Percentiles rank a stretch among this genome's conserved stretches.
Evolutionary conservation across 2,888 invertebrate genomes (phyloP).

Genomic region (Leuctra nigra): DNA sequence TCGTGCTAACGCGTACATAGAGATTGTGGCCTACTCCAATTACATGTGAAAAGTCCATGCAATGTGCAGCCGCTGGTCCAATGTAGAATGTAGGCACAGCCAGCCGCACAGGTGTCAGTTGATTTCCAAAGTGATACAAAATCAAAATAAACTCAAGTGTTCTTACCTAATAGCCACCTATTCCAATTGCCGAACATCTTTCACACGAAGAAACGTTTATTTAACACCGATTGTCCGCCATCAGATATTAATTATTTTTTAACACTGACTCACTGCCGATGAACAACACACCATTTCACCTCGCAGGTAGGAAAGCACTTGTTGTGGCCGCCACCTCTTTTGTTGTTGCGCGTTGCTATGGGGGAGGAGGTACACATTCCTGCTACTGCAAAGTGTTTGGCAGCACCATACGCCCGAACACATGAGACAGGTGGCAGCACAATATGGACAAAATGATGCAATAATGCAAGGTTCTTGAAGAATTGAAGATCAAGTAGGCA

Average conservation of each 20-base stretch:
- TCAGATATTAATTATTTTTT: not conserved
- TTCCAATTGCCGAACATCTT: not conserved
- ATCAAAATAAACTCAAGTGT: not conserved
- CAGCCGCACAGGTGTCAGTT: too few species aligned
- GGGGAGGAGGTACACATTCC: not conserved
- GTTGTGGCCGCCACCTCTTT: not conserved
- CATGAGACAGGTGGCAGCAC: not conserved
- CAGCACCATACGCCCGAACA: not conserved
- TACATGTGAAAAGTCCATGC: too few species aligned
- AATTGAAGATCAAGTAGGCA: too few species aligned
- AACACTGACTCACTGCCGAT: not conserved
- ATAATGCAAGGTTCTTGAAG: too few species aligned
- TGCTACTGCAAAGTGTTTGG: not conserved
- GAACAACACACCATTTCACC: not conserved
- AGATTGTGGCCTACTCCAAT: too few species aligned
- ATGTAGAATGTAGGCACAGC: too few species aligned
- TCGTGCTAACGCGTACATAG: too few species aligned
- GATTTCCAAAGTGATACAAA: too few species aligned
- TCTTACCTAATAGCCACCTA: not conserved
- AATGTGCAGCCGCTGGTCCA: too few species aligned
- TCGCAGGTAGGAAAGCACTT: not conserved
- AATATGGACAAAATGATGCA: too few species aligned
- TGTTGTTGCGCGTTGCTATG: not conserved
- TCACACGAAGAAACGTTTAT: not conserved
- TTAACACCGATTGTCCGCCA: not conserved